Base-by-base conservation (phyloP, 1,140 invertebrate genomes). In the Drosophila ohnishii region DNA sequence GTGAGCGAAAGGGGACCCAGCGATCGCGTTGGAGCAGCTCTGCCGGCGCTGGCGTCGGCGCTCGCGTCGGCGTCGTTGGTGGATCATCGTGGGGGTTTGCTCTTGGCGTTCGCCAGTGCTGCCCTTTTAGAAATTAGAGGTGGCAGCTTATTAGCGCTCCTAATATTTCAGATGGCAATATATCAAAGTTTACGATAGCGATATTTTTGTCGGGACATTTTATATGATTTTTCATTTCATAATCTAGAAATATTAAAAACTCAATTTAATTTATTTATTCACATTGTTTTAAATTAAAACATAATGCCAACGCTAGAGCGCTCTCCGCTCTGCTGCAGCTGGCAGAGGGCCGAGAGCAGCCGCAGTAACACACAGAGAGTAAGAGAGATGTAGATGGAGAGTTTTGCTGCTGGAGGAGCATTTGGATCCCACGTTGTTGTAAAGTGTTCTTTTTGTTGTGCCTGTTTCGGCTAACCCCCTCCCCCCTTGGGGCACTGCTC, bases 351-450 rank as follows among this genome's bases (percentile, higher is more conserved):
- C 9, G n/a, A 64, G 47, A 44, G 37, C 37, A 63, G n/a, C 8
- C 34, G 30, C 16, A 28, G 40, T 14, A 22, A 32, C 7, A 14
- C 5, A 16, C 13, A 48, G n/a, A 45, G 37, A 32, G 32, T 39
- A 62, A 16, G 47, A 56, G 56, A 64, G 55, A 25, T 51, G 44
- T 30, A 13, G 22, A 16, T n/a, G 13, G 28, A 45, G 51, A 50
- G n/a, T 14, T 37, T 30, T 7, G 45, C 78, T 67, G 53, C 62
- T 69, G 55, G 53, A 63, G 60, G 53, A 37, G 65, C 65, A 34
- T 48, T 69, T 35, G 63, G 64, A 32, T 82, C 58, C 55, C 78
- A 73, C 62, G 42, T 50, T 84, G 81, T 67, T 84, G 76, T 64
- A 73, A 73, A 57, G 34, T 57, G 35, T 82, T 57, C 39, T 69